These are phyloP conservation scores for Craterocephalus amniculus DNA, from an alignment of 2,797 vertebrate species.

Conservation along the genomic window DNA sequence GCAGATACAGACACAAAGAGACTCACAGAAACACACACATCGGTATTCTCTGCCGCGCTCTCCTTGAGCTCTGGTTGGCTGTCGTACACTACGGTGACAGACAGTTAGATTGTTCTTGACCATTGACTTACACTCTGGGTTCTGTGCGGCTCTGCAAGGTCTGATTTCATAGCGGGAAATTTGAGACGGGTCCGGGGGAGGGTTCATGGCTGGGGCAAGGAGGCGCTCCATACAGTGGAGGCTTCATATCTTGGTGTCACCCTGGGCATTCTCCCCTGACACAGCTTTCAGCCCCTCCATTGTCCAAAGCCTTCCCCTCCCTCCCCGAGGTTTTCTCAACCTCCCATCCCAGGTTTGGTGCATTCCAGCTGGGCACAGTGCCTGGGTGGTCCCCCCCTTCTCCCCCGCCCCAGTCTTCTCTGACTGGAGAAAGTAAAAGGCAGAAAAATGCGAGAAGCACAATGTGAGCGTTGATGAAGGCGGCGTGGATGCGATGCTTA, in stretches of 20 bases:
- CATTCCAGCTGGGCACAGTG: conserved; percentile 79
- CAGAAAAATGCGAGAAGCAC: conserved; percentile 77
- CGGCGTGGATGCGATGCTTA: conserved; percentile 73
- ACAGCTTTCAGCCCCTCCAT: conserved; percentile 73
- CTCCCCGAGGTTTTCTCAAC: conserved; percentile 51
- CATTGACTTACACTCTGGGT: conserved; percentile 80
- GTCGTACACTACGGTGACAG: conserved; percentile 73
- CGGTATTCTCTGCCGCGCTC: conserved; percentile 59
- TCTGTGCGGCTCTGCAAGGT: conserved; percentile 78
- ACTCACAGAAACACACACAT: conserved; percentile 46
- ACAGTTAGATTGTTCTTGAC: conserved; percentile 86
- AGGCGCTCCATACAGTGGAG: conserved; percentile 74
- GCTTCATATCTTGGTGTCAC: conserved; percentile 82
- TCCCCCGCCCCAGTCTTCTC: conserved; percentile 21
- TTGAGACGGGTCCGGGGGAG: conserved; percentile 75
- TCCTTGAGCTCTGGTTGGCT: conserved; percentile 68
- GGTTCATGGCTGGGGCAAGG: conserved; percentile 82
- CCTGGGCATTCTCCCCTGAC: conserved; percentile 78
- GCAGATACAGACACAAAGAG: conserved; percentile 56
- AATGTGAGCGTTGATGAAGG: conserved; percentile 79
- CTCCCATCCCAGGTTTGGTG: conserved; percentile 61
- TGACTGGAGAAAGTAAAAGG: conserved; percentile 67
- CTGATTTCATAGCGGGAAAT: conserved; percentile 84
- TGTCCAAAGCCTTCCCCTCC: conserved; percentile 57
- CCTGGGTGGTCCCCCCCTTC: conserved; percentile 78